phyloP scores from a whole-genome alignment of 1,140 invertebrate species.

The Caerostris extrusa region DNA sequence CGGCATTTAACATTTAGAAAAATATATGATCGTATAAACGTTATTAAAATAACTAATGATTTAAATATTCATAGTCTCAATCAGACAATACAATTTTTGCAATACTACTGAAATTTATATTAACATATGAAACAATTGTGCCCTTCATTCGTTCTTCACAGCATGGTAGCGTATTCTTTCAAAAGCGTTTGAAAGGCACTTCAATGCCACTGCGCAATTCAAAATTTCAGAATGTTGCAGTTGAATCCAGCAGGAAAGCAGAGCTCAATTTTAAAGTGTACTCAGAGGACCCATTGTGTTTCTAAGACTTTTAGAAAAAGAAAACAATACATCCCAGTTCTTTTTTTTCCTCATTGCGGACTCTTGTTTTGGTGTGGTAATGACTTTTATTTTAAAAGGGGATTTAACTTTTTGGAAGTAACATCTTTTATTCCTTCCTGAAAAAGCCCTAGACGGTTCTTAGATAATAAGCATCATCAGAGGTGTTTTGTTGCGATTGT shows the following conservation, averaged over 20 bases:
- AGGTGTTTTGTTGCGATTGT: neutral
- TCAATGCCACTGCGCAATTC: neutral
- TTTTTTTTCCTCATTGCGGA: neutral
- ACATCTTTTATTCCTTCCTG: neutral
- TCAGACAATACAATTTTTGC: no score
- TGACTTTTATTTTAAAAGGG: neutral
- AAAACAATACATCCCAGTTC: neutral
- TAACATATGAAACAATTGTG: no score
- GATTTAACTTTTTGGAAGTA: neutral
- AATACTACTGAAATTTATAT: no score
- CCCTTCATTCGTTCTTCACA: no score
- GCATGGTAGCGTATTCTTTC: neutral
- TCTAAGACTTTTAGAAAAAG: neutral
- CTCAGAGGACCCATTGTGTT: neutral
- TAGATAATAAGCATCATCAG: slow-evolving; percentile 5
- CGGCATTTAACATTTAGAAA: no score
- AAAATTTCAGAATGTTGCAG: neutral
- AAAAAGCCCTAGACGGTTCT: neutral
- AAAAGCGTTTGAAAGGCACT: neutral
- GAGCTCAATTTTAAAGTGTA: neutral
- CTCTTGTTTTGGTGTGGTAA: slow-evolving; percentile 5
- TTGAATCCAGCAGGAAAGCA: neutral
- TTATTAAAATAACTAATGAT: no score
- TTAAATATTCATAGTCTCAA: no score
- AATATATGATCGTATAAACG: no score